These are phyloP conservation scores for Eonycteris spelaea DNA, from an alignment of 2,113 vertebrate genomes.

Conservation along the genomic window DNA sequence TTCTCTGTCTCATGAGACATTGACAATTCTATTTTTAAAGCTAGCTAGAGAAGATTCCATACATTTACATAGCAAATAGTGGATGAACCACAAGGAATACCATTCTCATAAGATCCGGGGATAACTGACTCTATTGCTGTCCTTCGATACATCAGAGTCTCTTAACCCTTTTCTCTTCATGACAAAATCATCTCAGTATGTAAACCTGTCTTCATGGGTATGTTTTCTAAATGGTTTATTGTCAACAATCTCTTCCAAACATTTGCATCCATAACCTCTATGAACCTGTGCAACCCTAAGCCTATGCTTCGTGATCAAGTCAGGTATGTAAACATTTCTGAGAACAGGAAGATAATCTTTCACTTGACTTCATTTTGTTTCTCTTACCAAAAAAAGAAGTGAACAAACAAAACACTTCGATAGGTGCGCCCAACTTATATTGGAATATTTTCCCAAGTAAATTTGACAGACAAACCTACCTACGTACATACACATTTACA, in stretches of 20 bases:
- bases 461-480: neutral
- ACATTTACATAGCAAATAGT: neutral
- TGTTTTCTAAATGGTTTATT: neutral
- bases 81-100: neutral
- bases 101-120: neutral
- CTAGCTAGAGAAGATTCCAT: constrained; percentile 7
- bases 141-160: neutral
- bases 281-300: neutral
- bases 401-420: neutral
- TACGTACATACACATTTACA: too few species aligned
- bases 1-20: neutral
- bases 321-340: neutral
- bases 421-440: neutral
- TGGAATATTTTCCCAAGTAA: neutral
- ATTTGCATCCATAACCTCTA: neutral
- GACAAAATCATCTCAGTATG: neutral
- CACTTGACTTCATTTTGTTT: neutral
- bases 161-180: neutral
- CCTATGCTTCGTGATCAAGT: neutral
- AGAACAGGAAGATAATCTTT: neutral
- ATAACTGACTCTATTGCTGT: neutral
- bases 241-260: neutral
- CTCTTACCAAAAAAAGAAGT: neutral
- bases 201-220: neutral
- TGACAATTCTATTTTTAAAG: constrained; percentile 9